phyloP scores from a whole-genome alignment of 2,113 vertebrate genomes.

The Tenrec ecaudatus region DNA sequence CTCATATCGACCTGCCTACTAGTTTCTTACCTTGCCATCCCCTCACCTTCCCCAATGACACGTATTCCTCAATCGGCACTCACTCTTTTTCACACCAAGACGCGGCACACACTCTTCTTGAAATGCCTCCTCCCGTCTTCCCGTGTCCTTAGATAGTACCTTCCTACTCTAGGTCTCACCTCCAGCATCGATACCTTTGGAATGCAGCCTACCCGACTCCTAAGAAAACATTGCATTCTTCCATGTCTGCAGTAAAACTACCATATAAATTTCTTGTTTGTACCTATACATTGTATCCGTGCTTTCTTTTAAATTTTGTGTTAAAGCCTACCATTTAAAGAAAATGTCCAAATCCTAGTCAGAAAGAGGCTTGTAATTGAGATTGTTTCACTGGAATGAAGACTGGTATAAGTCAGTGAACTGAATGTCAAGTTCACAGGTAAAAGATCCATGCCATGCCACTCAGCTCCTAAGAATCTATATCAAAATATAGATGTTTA shows the following conservation, averaged over 20 bases:
- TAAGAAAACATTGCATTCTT: background rate
- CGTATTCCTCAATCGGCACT: too few species aligned
- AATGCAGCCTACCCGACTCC: background rate
- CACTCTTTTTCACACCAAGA: too few species aligned
- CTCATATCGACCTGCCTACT: background rate
- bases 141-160: background rate
- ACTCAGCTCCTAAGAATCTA: background rate
- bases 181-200: background rate
- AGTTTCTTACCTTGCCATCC: too few species aligned
- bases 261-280: too few species aligned
- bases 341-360: background rate
- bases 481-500: background rate
- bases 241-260: too few species aligned
- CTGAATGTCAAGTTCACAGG: background rate
- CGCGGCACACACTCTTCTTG: accelerated
- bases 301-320: background rate
- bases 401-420: background rate
- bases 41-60: background rate
- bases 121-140: background rate
- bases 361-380: background rate
- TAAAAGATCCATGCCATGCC: too few species aligned
- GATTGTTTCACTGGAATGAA: background rate
- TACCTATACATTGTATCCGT: too few species aligned
- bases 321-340: background rate
- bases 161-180: background rate